Conservation (phyloP, 92 coral and sea anemone species). For the Zoanthus sociatus region DNA sequence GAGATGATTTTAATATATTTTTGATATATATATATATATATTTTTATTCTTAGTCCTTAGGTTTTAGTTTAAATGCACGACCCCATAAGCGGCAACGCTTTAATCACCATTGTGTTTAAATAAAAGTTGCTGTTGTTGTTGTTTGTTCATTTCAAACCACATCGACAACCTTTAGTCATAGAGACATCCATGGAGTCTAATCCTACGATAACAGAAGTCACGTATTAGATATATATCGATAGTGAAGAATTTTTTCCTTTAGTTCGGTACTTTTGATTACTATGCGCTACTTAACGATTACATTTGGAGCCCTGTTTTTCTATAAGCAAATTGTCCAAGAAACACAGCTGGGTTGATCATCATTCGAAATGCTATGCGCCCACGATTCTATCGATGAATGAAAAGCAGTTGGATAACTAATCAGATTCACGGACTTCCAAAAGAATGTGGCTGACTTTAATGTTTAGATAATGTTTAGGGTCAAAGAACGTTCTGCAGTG, state of each 20-base stretch:
- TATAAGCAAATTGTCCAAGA: not conserved
- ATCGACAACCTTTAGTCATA: constrained; percentile 45
- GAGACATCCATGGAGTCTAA: constrained; percentile 13
- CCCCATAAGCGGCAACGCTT: too few relatives aligned
- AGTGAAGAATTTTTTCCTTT: constrained; percentile 3
- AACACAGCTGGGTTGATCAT: not conserved
- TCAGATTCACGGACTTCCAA: not conserved
- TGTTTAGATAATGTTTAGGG: not conserved
- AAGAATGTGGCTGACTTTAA: not conserved
- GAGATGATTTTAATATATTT: too few relatives aligned
- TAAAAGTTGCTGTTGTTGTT: too few relatives aligned
- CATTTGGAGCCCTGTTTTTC: not conserved
- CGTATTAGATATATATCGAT: not conserved
- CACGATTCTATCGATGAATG: not conserved
- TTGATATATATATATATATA: too few relatives aligned
- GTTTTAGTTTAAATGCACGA: too few relatives aligned
- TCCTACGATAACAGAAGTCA: constrained; percentile 1
- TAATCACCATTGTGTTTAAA: too few relatives aligned
- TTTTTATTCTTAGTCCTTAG: too few relatives aligned
- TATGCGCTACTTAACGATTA: not conserved
- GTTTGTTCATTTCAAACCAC: constrained; percentile 23
- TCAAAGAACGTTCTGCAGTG: not conserved
- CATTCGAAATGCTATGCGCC: not conserved
- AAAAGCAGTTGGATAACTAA: not conserved
- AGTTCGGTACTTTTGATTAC: not conserved